Evolutionary conservation across 2,797 vertebrate genomes (phyloP).

Genomic region (Ceyx erithaca): DNA sequence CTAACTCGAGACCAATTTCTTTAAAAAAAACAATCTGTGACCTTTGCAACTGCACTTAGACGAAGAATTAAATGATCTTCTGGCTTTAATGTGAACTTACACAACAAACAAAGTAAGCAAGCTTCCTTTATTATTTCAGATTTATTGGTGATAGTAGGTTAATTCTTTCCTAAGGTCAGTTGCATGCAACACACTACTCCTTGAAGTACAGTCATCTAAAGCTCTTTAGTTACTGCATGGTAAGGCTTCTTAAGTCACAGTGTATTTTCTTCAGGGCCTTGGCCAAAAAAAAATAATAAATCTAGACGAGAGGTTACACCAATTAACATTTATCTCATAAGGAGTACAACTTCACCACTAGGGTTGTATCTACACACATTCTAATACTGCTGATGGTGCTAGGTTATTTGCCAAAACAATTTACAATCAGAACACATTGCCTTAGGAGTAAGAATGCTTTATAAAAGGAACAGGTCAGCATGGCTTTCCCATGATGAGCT

Average conservation of each 20-base stretch:
- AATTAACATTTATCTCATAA: slow-evolving; percentile 82
- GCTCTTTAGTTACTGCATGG: slow-evolving; percentile 80
- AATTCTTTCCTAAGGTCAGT: slow-evolving; percentile 90
- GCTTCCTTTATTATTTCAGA: slow-evolving; percentile 74
- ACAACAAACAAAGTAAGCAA: slow-evolving; percentile 57
- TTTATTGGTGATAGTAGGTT: slow-evolving; percentile 86
- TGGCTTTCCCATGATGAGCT: slow-evolving; percentile 48
- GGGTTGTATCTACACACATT: slow-evolving; percentile 84
- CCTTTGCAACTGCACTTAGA: slow-evolving; percentile 69
- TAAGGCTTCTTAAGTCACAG: slow-evolving; percentile 93
- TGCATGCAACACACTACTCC: slow-evolving; percentile 94
- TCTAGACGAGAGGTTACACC: slow-evolving; percentile 77
- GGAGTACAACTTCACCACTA: slow-evolving; percentile 84
- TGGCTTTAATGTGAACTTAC: slow-evolving; percentile 4
- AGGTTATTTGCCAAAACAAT: slow-evolving; percentile 75
- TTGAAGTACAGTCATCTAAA: slow-evolving; percentile 83
- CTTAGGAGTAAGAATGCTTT: slow-evolving; percentile 36
- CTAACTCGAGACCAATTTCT: neutral
- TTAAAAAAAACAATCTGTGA: neutral
- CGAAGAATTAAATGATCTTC: slow-evolving; percentile 54
- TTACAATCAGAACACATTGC: slow-evolving; percentile 82
- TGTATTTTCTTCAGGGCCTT: slow-evolving; percentile 84
- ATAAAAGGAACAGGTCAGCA: slow-evolving; percentile 42
- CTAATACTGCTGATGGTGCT: slow-evolving; percentile 87
- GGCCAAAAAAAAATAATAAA: slow-evolving; percentile 65